A percentile compares a stretch with the other conserved stretches of the same genome.
Evolutionary conservation across 2,797 vertebrate genomes (phyloP).

Genomic region (Allochrocebus solatus): DNA sequence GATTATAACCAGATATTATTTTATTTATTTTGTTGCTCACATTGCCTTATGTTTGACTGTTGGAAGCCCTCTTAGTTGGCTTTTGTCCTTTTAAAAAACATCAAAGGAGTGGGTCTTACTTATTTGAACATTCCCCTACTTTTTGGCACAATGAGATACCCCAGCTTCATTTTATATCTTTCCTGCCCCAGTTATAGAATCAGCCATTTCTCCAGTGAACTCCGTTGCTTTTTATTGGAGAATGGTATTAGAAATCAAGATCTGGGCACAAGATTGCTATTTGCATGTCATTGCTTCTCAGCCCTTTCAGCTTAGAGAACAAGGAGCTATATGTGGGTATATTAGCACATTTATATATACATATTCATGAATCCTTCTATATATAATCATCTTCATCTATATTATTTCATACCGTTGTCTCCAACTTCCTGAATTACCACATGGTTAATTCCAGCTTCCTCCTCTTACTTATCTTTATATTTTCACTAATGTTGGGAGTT

Average conservation of each 20-base stretch:
- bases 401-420: neutral
- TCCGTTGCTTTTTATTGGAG: neutral
- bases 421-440: neutral
- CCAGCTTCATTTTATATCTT: neutral
- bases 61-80: neutral
- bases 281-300: neutral
- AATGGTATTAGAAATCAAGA: neutral
- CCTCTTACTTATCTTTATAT: neutral
- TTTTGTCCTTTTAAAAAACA: neutral
- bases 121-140: neutral
- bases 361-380: neutral
- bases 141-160: neutral
- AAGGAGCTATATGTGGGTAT: neutral
- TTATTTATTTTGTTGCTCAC: neutral
- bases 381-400: neutral
- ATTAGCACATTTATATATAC: neutral
- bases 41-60: neutral
- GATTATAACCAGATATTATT: neutral
- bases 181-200: neutral
- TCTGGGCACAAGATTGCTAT: neutral
- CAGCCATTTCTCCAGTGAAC: neutral
- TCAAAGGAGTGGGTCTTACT: neutral
- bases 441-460: neutral
- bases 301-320: neutral
- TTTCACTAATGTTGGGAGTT: neutral